Conservation (phyloP, 2,888 invertebrate species). For the Platypus cylindrus region DNA sequence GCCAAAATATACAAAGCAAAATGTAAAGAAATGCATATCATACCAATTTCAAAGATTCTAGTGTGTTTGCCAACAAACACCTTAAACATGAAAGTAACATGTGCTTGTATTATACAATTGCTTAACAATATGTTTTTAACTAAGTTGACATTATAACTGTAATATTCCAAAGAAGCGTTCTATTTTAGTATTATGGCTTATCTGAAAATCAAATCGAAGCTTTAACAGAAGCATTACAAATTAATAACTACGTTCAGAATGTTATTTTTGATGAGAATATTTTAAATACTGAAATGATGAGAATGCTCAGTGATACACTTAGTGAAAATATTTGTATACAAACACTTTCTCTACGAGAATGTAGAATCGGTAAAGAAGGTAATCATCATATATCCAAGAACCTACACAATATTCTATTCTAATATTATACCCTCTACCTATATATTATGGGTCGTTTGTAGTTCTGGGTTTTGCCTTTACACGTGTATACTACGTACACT, state of each 20-base stretch:
- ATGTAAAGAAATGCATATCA: constrained; percentile 31
- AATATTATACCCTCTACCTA: no score
- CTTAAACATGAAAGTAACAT: constrained; percentile 29
- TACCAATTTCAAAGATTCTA: constrained; percentile 29
- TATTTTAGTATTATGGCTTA: constrained; percentile 31
- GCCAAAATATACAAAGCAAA: constrained; percentile 28
- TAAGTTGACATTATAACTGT: not conserved
- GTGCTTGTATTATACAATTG: not conserved
- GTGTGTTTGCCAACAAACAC: constrained; percentile 23
- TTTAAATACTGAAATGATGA: constrained; percentile 30
- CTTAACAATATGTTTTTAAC: not conserved
- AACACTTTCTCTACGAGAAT: constrained; percentile 32
- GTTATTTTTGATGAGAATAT: constrained; percentile 35
- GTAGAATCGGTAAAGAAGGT: constrained; percentile 34
- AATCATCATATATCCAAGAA: no score
- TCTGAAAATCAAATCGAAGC: constrained; percentile 28
- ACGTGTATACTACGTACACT: no score
- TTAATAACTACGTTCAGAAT: constrained; percentile 28
- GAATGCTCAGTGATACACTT: constrained; percentile 32
- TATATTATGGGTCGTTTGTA: no score
- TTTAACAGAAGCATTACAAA: constrained; percentile 28
- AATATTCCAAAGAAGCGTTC: not conserved
- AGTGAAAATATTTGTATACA: constrained; percentile 28
- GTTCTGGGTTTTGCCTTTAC: no score
- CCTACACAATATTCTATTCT: no score